Conservation (phyloP, 2,888 invertebrate species). For the Latrodectus elegans region DNA sequence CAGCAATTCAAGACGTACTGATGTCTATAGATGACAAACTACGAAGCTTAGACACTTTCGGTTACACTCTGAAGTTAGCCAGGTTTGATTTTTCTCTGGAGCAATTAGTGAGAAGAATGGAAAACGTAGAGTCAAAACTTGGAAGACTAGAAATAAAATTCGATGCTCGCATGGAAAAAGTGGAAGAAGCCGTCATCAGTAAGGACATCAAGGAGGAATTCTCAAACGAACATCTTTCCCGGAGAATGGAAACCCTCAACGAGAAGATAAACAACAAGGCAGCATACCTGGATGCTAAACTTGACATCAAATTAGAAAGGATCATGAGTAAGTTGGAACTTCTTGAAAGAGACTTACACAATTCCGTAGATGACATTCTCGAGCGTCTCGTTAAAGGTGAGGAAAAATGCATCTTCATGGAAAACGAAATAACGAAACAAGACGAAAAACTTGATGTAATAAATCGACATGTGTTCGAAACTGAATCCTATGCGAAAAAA, state of each 20-base stretch:
- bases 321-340: constrained; percentile 64
- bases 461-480: constrained; percentile 24
- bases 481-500: constrained; percentile 48
- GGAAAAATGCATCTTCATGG: constrained; percentile 55
- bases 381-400: constrained; percentile 68
- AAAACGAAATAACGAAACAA: constrained; percentile 34
- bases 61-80: constrained; percentile 71
- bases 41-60: constrained; percentile 64
- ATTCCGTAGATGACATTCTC: constrained; percentile 62
- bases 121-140: constrained; percentile 76
- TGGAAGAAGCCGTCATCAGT: constrained; percentile 65
- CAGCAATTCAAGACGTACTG: constrained; percentile 64
- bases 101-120: constrained; percentile 76
- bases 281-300: constrained; percentile 62
- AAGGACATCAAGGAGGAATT: constrained; percentile 70
- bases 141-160: constrained; percentile 74
- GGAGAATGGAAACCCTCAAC: constrained; percentile 63
- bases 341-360: constrained; percentile 67
- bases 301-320: constrained; percentile 61
- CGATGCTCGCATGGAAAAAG: constrained; percentile 68
- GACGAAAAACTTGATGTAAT: constrained; percentile 48
- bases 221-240: constrained; percentile 61
- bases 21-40: constrained; percentile 70
- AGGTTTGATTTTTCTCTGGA: constrained; percentile 74
- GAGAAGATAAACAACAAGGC: constrained; percentile 68